These are phyloP conservation scores for Lingula anatina DNA, from an alignment of 2,888 invertebrate genomes.

Conservation along the genomic window DNA sequence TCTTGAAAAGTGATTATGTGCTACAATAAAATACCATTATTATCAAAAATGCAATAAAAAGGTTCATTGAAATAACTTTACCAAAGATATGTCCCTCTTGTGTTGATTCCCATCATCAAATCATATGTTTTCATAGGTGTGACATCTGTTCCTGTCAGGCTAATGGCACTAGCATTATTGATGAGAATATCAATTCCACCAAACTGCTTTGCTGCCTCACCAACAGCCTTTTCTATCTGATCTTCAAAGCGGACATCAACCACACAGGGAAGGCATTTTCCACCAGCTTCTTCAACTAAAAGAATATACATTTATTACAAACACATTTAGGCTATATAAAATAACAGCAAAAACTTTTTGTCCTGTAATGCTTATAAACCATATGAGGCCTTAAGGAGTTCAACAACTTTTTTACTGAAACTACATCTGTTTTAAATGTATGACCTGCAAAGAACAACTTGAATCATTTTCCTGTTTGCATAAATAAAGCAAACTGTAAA, in stretches of 20 bases:
- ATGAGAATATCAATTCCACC: slow-evolving; percentile 90
- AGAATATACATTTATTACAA: too few relatives aligned
- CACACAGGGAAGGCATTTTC: slow-evolving; percentile 77
- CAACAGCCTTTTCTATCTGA: slow-evolving; percentile 56
- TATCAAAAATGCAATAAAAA: too few relatives aligned
- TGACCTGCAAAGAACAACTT: too few relatives aligned
- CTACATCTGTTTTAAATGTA: too few relatives aligned
- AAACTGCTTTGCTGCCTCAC: slow-evolving; percentile 71
- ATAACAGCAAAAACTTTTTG: not conserved
- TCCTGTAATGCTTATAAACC: too few relatives aligned
- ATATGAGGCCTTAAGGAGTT: too few relatives aligned
- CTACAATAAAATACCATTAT: too few relatives aligned
- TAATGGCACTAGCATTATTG: slow-evolving; percentile 95
- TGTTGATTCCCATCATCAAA: slow-evolving; percentile 91
- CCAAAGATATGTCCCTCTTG: slow-evolving; percentile 91
- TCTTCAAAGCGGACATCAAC: slow-evolving; percentile 83
- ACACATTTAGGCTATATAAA: not conserved
- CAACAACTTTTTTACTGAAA: too few relatives aligned
- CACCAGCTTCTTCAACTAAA: slow-evolving; percentile 78
- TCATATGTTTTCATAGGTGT: slow-evolving; percentile 96
- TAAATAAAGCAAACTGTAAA: too few relatives aligned
- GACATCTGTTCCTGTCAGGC: slow-evolving; percentile 65
- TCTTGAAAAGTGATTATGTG: too few relatives aligned
- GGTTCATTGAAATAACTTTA: too few relatives aligned
- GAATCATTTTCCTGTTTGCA: too few relatives aligned